These are phyloP conservation scores for Halisarca cf. caerulea DNA, from an alignment of 37 sponge, comb jelly and placozoan genomes.

Conservation along the genomic window DNA sequence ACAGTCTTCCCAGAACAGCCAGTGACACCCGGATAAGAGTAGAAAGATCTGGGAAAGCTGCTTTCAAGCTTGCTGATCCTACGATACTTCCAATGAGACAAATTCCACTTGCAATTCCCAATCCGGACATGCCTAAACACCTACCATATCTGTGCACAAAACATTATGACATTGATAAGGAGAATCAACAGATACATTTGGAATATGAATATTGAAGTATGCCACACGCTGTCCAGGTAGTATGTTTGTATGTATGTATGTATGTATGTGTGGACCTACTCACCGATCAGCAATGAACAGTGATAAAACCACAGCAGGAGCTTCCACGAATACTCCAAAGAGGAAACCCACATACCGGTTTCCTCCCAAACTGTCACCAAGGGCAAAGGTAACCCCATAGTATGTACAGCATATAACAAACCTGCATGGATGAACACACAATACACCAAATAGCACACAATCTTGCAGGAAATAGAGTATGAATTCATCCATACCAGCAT, in stretches of 20 bases:
- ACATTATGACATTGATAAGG: too few relatives aligned
- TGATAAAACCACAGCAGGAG: neutral
- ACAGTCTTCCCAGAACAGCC: neutral
- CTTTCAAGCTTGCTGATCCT: too few relatives aligned
- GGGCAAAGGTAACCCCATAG: constrained; percentile 19
- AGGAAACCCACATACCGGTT: neutral
- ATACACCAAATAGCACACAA: too few relatives aligned
- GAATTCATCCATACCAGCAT: constrained; percentile 9
- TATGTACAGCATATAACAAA: neutral
- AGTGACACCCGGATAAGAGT: neutral
- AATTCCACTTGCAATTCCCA: neutral
- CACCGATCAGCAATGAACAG: neutral
- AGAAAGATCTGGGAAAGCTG: too few relatives aligned
- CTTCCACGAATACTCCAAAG: neutral
- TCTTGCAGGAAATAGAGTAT: too few relatives aligned
- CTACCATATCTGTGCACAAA: too few relatives aligned
- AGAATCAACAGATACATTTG: too few relatives aligned
- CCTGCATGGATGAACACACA: neutral
- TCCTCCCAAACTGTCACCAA: constrained; percentile 10
- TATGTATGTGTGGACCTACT: constrained; percentile 1
- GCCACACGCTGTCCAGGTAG: too few relatives aligned
- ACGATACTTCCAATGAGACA: neutral
- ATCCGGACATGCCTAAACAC: neutral
- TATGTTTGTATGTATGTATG: neutral
- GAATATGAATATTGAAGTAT: too few relatives aligned